Evolutionary conservation across 2,113 vertebrate species (phyloP).

Genomic region (Cavia porcellus): DNA sequence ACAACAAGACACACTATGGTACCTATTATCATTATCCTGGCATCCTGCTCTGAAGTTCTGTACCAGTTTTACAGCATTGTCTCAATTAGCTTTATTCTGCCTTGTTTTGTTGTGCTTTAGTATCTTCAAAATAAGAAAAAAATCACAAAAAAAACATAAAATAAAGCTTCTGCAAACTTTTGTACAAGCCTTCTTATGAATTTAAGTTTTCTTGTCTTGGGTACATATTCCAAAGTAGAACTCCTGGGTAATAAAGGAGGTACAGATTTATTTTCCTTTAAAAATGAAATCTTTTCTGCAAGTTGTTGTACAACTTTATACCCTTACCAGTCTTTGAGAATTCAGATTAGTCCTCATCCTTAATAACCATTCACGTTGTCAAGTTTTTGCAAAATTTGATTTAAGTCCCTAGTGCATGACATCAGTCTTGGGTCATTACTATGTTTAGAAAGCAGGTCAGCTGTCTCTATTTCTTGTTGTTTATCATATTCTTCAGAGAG

Average conservation of each 20-base stretch:
- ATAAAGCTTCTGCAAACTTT: background rate
- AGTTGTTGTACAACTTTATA: background rate
- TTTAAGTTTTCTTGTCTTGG: background rate
- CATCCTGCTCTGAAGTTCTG: too few species aligned
- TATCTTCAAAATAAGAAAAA: too few species aligned
- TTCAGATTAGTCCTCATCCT: background rate
- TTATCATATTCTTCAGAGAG: background rate
- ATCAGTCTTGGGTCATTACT: background rate
- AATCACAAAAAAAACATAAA: too few species aligned
- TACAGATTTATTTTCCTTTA: background rate
- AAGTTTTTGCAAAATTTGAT: background rate
- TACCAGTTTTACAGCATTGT: too few species aligned
- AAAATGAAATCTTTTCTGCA: background rate
- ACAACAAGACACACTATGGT: too few species aligned
- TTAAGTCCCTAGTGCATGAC: background rate
- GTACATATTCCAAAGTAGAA: background rate
- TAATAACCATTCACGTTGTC: too few species aligned
- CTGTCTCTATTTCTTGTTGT: conserved; percentile 33
- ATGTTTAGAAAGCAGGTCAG: background rate
- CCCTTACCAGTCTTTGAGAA: background rate
- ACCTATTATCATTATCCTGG: too few species aligned
- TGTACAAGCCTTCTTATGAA: background rate
- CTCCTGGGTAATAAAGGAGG: background rate
- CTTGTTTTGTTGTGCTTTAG: too few species aligned
- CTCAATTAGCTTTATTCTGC: too few species aligned